These are phyloP conservation scores for Cervus canadensis DNA, from an alignment of 2,113 vertebrate genomes.

Conservation along the genomic window DNA sequence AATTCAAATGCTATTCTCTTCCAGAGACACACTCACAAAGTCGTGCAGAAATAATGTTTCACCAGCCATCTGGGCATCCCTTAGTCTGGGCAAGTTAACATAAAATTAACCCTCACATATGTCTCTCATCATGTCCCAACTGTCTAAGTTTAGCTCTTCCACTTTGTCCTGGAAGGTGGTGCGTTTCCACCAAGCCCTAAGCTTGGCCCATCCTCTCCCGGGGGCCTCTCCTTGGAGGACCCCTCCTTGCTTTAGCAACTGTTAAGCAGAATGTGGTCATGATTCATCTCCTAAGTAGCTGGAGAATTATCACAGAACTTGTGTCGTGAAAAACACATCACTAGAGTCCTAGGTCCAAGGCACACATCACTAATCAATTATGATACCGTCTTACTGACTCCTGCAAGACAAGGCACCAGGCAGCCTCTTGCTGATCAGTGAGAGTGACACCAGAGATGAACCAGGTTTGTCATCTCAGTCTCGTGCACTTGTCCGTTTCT, in stretches of 20 bases:
- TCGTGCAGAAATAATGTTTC: neutral
- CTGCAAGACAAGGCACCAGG: neutral
- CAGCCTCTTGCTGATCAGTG: neutral
- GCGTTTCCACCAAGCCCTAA: neutral
- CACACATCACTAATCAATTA: neutral
- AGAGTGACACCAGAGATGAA: neutral
- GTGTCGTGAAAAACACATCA: neutral
- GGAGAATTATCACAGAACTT: neutral
- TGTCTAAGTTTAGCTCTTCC: neutral
- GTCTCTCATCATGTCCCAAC: neutral
- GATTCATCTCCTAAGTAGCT: neutral
- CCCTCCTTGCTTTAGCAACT: neutral
- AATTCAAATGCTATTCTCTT: neutral
- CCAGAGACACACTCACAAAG: neutral
- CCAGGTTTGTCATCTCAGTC: neutral
- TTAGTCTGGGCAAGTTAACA: neutral
- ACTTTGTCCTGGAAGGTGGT: neutral
- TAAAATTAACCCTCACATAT: neutral
- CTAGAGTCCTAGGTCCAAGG: neutral
- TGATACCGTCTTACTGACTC: neutral
- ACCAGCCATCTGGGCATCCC: neutral
- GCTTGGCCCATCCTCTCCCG: neutral
- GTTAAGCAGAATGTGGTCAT: neutral
- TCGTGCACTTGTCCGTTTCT: neutral
- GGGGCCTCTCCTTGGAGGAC: neutral